A percentile compares a stretch with the other conserved stretches of the same genome.
phyloP scores from a whole-genome alignment of 2,888 invertebrate genomes.

The Heliconius erato region DNA sequence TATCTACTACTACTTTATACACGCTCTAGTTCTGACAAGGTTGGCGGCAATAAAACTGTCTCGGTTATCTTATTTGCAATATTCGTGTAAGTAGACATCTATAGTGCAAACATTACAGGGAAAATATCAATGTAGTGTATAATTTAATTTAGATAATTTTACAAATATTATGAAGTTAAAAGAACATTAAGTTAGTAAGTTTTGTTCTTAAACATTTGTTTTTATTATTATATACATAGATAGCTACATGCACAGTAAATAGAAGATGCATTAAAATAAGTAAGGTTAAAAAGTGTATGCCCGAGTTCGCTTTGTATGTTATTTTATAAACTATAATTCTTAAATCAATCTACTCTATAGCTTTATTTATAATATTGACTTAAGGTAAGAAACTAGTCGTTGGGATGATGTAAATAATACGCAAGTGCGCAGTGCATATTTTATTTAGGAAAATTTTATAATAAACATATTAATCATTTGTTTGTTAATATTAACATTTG shows the following conservation, averaged over 20 bases:
- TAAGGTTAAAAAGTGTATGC: neutral
- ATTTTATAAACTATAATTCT: neutral
- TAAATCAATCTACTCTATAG: constrained; percentile 57
- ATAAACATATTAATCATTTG: neutral
- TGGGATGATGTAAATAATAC: constrained; percentile 48
- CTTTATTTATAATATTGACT: constrained; percentile 67
- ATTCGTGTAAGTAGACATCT: constrained; percentile 36
- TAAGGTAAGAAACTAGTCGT: constrained; percentile 68
- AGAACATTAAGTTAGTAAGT: neutral
- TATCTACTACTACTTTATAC: constrained; percentile 32
- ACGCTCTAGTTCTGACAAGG: constrained; percentile 39
- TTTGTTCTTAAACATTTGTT: neutral
- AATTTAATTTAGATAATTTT: neutral
- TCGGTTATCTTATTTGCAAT: constrained; percentile 43
- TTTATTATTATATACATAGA: neutral
- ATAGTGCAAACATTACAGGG: constrained; percentile 9
- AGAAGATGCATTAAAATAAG: neutral
- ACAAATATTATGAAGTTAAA: neutral
- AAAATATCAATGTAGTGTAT: neutral
- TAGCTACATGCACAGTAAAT: too few relatives aligned
- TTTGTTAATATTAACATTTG: neutral
- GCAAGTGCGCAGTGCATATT: neutral
- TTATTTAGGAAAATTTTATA: neutral
- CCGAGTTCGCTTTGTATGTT: neutral
- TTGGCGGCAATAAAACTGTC: constrained; percentile 45